phyloP scores from a whole-genome alignment of 2,797 vertebrate species.

The Chaenodraco wilsoni region DNA sequence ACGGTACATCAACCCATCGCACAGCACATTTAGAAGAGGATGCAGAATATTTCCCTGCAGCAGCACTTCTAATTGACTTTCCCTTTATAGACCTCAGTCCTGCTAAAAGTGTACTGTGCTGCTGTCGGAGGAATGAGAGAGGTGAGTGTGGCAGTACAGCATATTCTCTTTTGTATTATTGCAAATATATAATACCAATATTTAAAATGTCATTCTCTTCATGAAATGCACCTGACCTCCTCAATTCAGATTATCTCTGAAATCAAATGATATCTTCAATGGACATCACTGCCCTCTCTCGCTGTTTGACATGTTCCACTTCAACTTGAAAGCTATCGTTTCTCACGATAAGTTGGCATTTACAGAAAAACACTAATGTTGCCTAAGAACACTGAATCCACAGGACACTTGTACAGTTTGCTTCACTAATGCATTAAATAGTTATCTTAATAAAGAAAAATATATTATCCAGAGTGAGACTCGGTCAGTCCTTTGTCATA shows the following conservation, averaged over 20 bases:
- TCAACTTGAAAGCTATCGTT: constrained; percentile 55
- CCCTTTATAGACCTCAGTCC: constrained; percentile 14
- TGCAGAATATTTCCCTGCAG: constrained; percentile 34
- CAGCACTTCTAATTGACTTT: constrained; percentile 27
- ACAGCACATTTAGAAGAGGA: constrained; percentile 32
- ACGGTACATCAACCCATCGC: constrained; percentile 32
- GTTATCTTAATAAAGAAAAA: constrained; percentile 30
- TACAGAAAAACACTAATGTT: constrained; percentile 33
- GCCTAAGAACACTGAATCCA: constrained; percentile 33
- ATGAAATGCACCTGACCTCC: constrained; percentile 15
- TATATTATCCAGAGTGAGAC: constrained; percentile 27
- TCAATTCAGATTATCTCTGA: constrained; percentile 21
- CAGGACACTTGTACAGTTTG: constrained; percentile 37
- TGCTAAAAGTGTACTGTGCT: constrained; percentile 29
- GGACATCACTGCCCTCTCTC: constrained; percentile 10
- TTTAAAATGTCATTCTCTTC: constrained; percentile 6
- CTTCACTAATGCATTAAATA: constrained; percentile 38
- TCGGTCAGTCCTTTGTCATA: constrained; percentile 6
- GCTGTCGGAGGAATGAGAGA: constrained; percentile 4
- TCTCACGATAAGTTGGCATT: constrained; percentile 41
- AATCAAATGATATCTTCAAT: constrained; percentile 36
- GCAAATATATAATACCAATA: constrained; percentile 41
- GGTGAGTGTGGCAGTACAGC: constrained; percentile 31
- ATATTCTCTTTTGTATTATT: constrained; percentile 49
- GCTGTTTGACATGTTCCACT: constrained; percentile 14